These are phyloP conservation scores for Physocephala rufipes DNA, from an alignment of 2,888 invertebrate genomes.

Conservation along the genomic window DNA sequence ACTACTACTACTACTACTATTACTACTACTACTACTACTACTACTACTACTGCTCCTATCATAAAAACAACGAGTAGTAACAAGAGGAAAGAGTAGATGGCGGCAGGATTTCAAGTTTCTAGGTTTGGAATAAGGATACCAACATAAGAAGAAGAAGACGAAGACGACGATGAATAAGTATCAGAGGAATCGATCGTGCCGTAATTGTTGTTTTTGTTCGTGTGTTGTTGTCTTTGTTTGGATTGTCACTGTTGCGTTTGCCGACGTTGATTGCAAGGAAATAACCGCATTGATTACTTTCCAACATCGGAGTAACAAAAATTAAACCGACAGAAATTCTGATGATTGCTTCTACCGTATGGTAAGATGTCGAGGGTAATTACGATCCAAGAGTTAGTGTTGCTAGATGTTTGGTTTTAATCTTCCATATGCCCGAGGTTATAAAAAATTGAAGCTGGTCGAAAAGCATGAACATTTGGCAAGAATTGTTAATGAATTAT, in stretches of 20 bases:
- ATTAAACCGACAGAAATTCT: too few relatives aligned
- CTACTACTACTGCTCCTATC: neutral
- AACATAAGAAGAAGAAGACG: neutral
- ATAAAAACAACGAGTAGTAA: neutral
- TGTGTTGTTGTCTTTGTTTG: constrained; percentile 1
- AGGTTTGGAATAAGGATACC: neutral
- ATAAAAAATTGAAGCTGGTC: too few relatives aligned
- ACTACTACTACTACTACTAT: neutral
- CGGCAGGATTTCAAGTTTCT: neutral
- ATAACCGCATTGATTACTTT: too few relatives aligned
- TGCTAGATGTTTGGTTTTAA: too few relatives aligned
- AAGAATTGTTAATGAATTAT: too few relatives aligned
- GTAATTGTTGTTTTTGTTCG: constrained; percentile 1
- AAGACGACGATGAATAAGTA: neutral
- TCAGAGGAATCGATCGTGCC: neutral
- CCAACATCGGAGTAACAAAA: too few relatives aligned
- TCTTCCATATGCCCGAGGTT: too few relatives aligned
- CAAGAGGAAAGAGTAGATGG: neutral
- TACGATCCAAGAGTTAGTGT: too few relatives aligned
- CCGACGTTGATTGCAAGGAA: too few relatives aligned
- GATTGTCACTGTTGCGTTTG: neutral
- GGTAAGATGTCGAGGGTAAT: too few relatives aligned
- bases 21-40: neutral
- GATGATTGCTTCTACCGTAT: too few relatives aligned
- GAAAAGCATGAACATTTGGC: too few relatives aligned